Evolutionary conservation across 2,888 invertebrate genomes (phyloP).

Genomic region (Philaethria dido): DNA sequence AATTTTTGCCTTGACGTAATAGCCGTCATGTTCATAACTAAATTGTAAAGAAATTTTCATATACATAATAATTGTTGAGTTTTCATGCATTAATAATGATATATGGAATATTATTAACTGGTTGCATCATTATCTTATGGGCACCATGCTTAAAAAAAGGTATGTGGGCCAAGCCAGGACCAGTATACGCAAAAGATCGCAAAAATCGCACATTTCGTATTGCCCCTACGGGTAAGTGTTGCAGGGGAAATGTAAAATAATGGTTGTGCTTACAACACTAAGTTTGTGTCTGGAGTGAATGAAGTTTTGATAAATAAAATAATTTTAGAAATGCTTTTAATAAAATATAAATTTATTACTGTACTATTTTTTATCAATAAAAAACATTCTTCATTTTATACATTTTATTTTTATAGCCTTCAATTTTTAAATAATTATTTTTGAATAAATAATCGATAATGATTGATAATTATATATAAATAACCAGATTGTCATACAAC

Average conservation of each 20-base stretch:
- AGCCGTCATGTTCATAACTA: neutral
- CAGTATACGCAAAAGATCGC: conserved; percentile 63
- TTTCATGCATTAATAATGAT: conserved; percentile 51
- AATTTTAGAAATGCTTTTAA: neutral
- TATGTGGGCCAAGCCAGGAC: conserved; percentile 52
- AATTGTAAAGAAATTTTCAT: neutral
- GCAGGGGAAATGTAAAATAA: conserved; percentile 44
- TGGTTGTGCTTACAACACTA: neutral
- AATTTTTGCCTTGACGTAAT: conserved; percentile 1
- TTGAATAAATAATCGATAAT: neutral
- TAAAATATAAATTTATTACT: neutral
- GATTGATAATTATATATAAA: neutral
- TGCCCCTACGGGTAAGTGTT: conserved; percentile 60
- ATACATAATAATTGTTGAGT: neutral
- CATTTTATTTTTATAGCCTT: neutral
- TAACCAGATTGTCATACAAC: neutral
- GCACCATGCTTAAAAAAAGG: conserved; percentile 60
- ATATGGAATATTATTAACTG: conserved; percentile 52
- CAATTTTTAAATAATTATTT: neutral
- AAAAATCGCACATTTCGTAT: conserved; percentile 60
- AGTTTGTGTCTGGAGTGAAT: neutral
- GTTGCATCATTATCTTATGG: conserved; percentile 57
- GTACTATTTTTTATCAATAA: neutral
- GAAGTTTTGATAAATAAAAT: neutral
- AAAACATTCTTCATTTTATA: neutral